Evolutionary conservation across 2,113 vertebrate genomes (phyloP).

Genomic region (Muscicapa adusta): DNA sequence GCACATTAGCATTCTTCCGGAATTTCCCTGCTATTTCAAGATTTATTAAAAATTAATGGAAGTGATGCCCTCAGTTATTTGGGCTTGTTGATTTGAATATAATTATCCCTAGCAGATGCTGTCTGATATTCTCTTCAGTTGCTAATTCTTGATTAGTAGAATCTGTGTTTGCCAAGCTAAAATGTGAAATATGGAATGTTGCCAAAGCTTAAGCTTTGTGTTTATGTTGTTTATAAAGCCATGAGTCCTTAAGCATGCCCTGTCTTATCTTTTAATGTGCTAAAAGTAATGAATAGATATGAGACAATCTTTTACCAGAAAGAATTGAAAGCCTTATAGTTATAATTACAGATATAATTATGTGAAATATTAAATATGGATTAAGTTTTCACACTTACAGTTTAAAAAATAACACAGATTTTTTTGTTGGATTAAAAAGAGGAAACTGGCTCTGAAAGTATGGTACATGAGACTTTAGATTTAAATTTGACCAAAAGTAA

Average conservation of each 20-base stretch:
- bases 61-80: slow-evolving; percentile 15
- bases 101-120: slow-evolving; percentile 26
- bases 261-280: neutral
- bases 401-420: slow-evolving; percentile 23
- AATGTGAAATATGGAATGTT: neutral
- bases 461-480: neutral
- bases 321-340: neutral
- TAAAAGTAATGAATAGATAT: slow-evolving; percentile 12
- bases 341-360: slow-evolving; percentile 30
- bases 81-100: slow-evolving; percentile 4
- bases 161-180: slow-evolving; percentile 10
- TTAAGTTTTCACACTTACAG: neutral
- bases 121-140: neutral
- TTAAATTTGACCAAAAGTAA: neutral
- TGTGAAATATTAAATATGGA: slow-evolving; percentile 27
- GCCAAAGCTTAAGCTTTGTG: neutral
- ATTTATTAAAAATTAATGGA: slow-evolving; percentile 38
- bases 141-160: neutral
- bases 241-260: neutral
- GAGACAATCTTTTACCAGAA: slow-evolving; percentile 2
- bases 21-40: slow-evolving; percentile 49
- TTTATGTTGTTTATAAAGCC: neutral
- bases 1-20: neutral
- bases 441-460: neutral
- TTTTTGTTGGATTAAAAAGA: neutral